Conservation (phyloP, 53 echinoderm and acorn worm genomes). For the Patiria pectinifera region DNA sequence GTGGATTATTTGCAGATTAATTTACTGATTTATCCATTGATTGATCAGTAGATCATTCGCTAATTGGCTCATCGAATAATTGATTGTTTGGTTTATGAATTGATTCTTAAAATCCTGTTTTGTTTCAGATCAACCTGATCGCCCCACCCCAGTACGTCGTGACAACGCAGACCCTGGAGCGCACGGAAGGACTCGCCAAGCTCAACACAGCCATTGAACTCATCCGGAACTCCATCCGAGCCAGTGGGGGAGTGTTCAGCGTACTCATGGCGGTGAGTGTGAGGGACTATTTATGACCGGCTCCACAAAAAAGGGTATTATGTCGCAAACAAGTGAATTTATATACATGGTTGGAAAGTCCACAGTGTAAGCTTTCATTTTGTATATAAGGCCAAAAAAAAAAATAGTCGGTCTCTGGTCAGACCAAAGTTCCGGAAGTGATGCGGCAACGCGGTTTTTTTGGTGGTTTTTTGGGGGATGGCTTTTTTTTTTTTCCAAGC, state of each 20-base stretch:
- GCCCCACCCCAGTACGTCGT: slow-evolving; percentile 98
- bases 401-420: no score
- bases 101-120: not conserved
- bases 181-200: slow-evolving; percentile 82
- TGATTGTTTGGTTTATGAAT: not conserved
- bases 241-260: slow-evolving; percentile 82
- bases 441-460: no score
- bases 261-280: slow-evolving; percentile 88
- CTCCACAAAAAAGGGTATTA: no score
- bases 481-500: no score
- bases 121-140: slow-evolving; percentile 89
- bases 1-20: not conserved
- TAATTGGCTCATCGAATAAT: not conserved
- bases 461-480: no score
- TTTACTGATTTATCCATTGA: not conserved
- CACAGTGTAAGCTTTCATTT: no score
- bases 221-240: slow-evolving; percentile 79
- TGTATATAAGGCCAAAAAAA: no score
- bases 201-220: slow-evolving; percentile 84
- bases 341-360: no score
- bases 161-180: slow-evolving; percentile 90
- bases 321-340: no score
- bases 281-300: no score
- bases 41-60: not conserved
- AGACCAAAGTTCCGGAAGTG: no score